Base-by-base conservation (phyloP, 2,888 invertebrate species). In the Hydrotaea cyrtoneurina region DNA sequence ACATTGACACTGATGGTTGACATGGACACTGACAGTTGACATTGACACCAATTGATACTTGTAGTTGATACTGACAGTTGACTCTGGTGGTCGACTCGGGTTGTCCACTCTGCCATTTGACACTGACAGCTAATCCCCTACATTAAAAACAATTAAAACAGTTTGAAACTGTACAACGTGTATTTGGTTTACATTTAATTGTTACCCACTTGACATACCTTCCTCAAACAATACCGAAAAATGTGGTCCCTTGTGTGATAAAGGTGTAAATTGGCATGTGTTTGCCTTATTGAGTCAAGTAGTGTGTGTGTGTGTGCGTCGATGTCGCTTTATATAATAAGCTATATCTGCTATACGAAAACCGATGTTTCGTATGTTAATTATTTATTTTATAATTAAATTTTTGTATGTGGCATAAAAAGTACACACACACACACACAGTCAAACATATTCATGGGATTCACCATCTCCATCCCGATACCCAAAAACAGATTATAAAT, bases 371-470 rank as follows among this genome's bases (percentile, higher is more conserved):
- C 31, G 11, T 62, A 66, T 83, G 55, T 80, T 75, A 80, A 84
- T 78, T 81, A 84, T 78, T 78, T 81, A 78, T 76, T 72, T 84
- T 75, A 73, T 81, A 81, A 81, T 84, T 81, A 59, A 84, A 78
- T 84, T 81, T 84, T 78, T 81, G 59, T 36, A 76, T 66, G 36
- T 43, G 59, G 53, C 43, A 78, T 57, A 72, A 59, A 53, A 21
- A 13, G 36, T 10, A 36, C 31, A 62, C 57, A 83, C 39, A 31
- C 73, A 66, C 55, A 57, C 55, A 75, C 71, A 73, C 77, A 66
- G 19, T 73, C 46, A 62, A 62, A 21, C 62, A 17, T 46, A 23
- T 75, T 75, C 64, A 50, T 31, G 31, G 66, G 53, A 39, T 50
- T 53, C 59, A 66, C 11, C 50, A 11, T 3, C 43, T 11, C 80